These are phyloP conservation scores for Euphonia xanthogaster DNA, from an alignment of 2,797 vertebrate genomes.

Conservation along the genomic window DNA sequence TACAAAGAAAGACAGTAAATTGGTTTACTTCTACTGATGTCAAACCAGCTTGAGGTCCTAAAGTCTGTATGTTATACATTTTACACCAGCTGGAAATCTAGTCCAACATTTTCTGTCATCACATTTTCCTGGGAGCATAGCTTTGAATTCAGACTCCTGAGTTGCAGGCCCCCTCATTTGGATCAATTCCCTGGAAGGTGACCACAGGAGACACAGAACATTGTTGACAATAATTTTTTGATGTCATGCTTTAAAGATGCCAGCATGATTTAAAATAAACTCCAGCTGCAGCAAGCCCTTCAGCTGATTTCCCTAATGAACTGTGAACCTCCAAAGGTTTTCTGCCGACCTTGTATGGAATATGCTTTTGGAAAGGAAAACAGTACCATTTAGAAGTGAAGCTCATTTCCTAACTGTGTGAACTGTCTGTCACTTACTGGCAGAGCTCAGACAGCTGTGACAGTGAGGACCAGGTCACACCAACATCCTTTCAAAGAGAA, in stretches of 20 bases:
- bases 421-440: slow-evolving; percentile 46
- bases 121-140: not conserved
- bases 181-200: slow-evolving; percentile 45
- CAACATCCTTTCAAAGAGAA: not conserved
- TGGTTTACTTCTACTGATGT: not conserved
- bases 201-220: slow-evolving; percentile 20
- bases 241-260: slow-evolving; percentile 40
- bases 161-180: not conserved
- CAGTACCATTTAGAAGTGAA: slow-evolving; percentile 30
- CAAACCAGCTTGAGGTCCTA: not conserved
- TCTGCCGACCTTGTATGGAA: slow-evolving; percentile 63
- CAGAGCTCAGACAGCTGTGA: slow-evolving; percentile 32
- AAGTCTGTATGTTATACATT: not conserved
- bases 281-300: slow-evolving; percentile 58
- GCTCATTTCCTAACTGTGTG: slow-evolving; percentile 35
- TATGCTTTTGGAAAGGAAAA: slow-evolving; percentile 47
- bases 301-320: slow-evolving; percentile 74
- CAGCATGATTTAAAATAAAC: slow-evolving; percentile 65
- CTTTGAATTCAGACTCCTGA: not conserved
- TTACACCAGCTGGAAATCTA: not conserved
- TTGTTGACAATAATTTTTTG: slow-evolving; percentile 52
- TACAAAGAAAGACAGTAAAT: not conserved
- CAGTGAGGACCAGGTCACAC: not conserved
- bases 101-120: not conserved
- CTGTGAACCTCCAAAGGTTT: slow-evolving; percentile 68